Evolutionary conservation across 2,888 invertebrate species (phyloP), one percentile per base, ranked within the genome.

Genomic region (Operophtera brumata): DNA sequence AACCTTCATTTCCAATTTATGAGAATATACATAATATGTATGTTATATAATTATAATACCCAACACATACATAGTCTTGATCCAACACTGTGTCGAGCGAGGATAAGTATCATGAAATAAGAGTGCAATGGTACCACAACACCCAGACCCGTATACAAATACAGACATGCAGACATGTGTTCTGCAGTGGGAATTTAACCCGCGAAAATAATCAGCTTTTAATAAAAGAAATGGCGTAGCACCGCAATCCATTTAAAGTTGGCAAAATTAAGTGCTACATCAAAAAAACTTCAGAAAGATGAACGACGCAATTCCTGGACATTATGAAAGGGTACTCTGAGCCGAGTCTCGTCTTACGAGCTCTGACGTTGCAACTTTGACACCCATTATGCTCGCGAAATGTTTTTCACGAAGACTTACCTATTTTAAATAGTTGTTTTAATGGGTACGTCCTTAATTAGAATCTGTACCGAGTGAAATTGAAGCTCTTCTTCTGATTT

Each of bases 381-480:
- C 75, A 74, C 65, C 73, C 72, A 80, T 82, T 78, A 79, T 80
- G 82, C 79, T 82, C 75, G 73, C 71, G 74, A 76, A 84, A 83
- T 78, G 79, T 83, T 85, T 84, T 85, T 80, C 78, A 74, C 75
- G 74, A 73, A 72, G 75, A 76, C 78, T 79, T 81, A 80, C 85
- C 85, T 88, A 86, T 88, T 88, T 88, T 82, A 84, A 89, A 89
- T 86, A 88, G 89, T 87, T 86, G 78, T 82, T 84, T 61, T 88
- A 88, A 89, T 89, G 80, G 20, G 88, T 83, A 86, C 86, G 82
- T 86, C 88, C 88, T 89, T 89, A 88, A 90, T 89, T 88, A 85
- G 82, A 86, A 85, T 78, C 78, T 73, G 85, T 77, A 79, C 79
- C 50, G 82, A 82, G 82, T 72, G 78, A 87, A 87, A 82, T 79